Conservation (phyloP, 2,797 vertebrate genomes). For the Champsocephalus esox region DNA sequence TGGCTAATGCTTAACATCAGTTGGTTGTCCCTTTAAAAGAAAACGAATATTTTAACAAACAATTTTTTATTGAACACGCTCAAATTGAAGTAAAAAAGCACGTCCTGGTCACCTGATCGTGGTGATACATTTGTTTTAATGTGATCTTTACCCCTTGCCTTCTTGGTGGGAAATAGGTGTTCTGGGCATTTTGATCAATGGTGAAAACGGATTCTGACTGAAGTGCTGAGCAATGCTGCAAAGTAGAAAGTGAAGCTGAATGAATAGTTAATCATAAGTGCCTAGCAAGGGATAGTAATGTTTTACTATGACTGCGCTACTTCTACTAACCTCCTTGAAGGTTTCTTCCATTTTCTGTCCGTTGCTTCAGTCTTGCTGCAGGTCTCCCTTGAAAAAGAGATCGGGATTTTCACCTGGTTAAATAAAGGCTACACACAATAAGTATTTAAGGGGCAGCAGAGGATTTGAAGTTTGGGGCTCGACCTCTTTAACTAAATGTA, state of each 20-base stretch:
- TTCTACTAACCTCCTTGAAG: constrained; percentile 48
- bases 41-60: neutral
- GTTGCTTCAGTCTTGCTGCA: constrained; percentile 27
- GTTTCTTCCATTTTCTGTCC: constrained; percentile 56
- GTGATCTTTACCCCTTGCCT: constrained; percentile 9
- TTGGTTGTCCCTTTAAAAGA: neutral
- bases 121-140: too few species aligned
- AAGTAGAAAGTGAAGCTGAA: constrained; percentile 34
- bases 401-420: too few species aligned
- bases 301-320: constrained; percentile 54
- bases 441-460: constrained; percentile 9
- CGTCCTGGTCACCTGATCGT: neutral
- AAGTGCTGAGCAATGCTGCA: neutral
- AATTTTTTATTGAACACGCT: neutral
- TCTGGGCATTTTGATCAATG: constrained; percentile 18
- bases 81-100: neutral
- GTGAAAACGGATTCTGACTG: constrained; percentile 17
- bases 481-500: constrained; percentile 62
- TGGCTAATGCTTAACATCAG: neutral
- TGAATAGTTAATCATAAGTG: constrained; percentile 69
- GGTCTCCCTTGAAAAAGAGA: too few species aligned
- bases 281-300: constrained; percentile 61
- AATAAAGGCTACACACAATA: too few species aligned
- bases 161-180: constrained; percentile 8
- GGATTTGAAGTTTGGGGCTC: constrained; percentile 26